Evolutionary conservation across 2,113 vertebrate genomes (phyloP), one percentile per base, ranked within the genome.

Genomic region (Nyctereutes procyonoides): DNA sequence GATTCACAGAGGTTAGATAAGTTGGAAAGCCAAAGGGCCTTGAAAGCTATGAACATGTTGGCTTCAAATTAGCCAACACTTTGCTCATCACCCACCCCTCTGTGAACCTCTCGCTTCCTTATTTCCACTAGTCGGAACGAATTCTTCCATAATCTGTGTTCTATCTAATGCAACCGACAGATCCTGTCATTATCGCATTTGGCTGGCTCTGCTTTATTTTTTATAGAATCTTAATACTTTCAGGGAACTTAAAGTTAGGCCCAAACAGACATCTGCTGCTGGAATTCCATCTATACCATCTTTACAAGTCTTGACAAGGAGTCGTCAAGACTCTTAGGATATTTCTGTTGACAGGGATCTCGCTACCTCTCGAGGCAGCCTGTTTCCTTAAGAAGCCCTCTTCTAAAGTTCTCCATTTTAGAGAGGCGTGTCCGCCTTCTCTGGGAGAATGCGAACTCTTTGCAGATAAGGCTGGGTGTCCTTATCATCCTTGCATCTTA

Each of bases 1-100:
- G 56, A n/a, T 85, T 87, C 30, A 80, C 67, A 89, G 95, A 95
- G 30, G 30, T 84, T 97, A 90, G 95, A 26, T 71, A 96, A 92
- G 24, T 84, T 51, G 56, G 71, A n/a, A 96, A 90, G 38, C n/a
- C 53, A 51, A 74, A 32, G 73, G 55, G 6, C 26, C 51, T 74
- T 69, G 56, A 90, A 88, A 94, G 30, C 43, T 85, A 1, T 58
- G 48, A 19, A 17, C 76, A n/a, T 56, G 3, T 58, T 94, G 48
- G 17, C 51, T 96, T 85, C 81, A 93, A 88, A 87, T 95, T 83
- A 95, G 53, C 63, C 43, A 89, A 17, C 1, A 14, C 11, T 88
- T 87, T 85, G 38, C 93, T 97, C 51, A 30, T 62, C 80, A 56
- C 0, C 60, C 53, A 43, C 35, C 56, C 1, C 5, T 28, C 10